phyloP scores from a whole-genome alignment of 2,888 invertebrate genomes.

The Eutolmus rufibarbis region DNA sequence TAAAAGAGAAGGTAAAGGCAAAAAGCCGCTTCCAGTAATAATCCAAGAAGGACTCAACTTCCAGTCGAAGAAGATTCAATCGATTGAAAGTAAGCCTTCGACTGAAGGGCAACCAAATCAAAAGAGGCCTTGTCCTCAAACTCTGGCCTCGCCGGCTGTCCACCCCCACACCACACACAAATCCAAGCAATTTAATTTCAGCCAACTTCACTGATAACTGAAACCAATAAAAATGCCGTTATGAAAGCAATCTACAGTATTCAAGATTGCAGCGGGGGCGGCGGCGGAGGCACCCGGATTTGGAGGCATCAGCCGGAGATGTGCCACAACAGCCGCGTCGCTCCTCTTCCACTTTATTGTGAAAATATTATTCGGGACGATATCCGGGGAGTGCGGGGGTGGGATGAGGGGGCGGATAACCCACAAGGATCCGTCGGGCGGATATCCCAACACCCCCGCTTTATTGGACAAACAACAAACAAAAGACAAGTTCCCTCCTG shows the following conservation, averaged over 20 bases:
- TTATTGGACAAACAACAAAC: not conserved
- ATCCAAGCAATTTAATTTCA: not conserved
- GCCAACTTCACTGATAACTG: not conserved
- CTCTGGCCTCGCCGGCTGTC: not conserved
- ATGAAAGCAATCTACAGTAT: not conserved
- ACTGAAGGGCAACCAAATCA: not conserved
- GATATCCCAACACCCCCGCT: not conserved
- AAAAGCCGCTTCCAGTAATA: not conserved
- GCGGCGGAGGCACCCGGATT: not conserved
- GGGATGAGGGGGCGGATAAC: not conserved
- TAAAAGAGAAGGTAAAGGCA: too few relatives aligned
- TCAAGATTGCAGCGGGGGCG: not conserved
- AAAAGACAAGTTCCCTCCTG: not conserved
- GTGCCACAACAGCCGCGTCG: not conserved
- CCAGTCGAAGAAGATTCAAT: not conserved
- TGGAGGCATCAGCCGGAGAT: not conserved
- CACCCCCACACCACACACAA: not conserved
- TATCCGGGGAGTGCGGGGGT: not conserved
- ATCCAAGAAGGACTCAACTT: not conserved
- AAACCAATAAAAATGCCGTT: not conserved
- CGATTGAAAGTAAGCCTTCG: not conserved
- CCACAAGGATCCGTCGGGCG: not conserved
- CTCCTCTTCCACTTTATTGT: conserved; percentile 5
- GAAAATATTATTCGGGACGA: conserved; percentile 12
- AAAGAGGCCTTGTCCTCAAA: not conserved